Evolutionary conservation across 2,888 invertebrate genomes (phyloP), one percentile per base, ranked within the genome.

Genomic region (Lysandra coridon): DNA sequence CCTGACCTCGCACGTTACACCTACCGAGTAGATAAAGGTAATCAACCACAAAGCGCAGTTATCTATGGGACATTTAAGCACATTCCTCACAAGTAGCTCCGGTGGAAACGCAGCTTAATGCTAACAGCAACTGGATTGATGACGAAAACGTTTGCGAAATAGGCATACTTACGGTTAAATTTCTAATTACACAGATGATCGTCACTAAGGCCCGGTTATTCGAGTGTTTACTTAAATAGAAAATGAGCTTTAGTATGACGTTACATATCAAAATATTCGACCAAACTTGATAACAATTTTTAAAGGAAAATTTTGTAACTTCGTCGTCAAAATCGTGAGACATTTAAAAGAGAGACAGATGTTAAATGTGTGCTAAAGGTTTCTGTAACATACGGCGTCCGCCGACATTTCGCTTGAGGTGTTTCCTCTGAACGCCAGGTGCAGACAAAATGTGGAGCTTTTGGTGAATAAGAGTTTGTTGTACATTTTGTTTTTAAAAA

Each of bases 401-500:
- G 64, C 30, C 64, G 64, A 64, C 64, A 30, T 64, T 30, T 30
- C 10, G 64, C 64, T 64, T 64, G 64, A 64, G 64, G 64, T 23
- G 12, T 30, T 64, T 64, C 30, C 30, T 64, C 12, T 10, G 23
- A 30, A 64, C 10, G 64, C 64, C 64, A 64, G 64, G 64, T 64
- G 64, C 62, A 17, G 23, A 62, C n/a, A 23, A 23, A n/a, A n/a
- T 14, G 6, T 7, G n/a, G n/a, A 62, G 62, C n/a, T 23, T 10
- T 12, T 10, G 57, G 17, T 17, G 57, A 57, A 4, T 57, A 17
- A 57, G 57, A 57, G 14, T 17, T 14, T 57, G 57, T 57, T 14
- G 3, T 53, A 40, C 40, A 40, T 40, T 40, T 40, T 40, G 6
- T 40, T 40, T 53, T 57, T 17, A 57, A 17, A 53, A 53, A 57